Percentiles rank a stretch among this genome's conserved stretches.
These are phyloP conservation scores for Fragum whitleyi DNA, from an alignment of 2,888 invertebrate genomes.

Conservation along the genomic window DNA sequence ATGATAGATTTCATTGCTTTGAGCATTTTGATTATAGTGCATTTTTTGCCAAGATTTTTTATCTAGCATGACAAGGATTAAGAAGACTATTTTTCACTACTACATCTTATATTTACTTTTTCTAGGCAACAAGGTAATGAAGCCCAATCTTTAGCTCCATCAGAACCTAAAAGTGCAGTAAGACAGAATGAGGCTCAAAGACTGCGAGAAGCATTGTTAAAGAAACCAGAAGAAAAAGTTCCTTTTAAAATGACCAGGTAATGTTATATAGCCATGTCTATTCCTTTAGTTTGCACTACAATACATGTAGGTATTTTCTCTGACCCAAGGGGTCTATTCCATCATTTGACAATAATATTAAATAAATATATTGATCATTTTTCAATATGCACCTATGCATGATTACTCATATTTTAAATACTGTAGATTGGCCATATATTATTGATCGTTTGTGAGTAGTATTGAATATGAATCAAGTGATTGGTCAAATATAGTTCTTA, in stretches of 20 bases:
- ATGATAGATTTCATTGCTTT: too few relatives aligned
- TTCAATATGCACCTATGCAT: too few relatives aligned
- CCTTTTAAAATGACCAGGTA: constrained; percentile 75
- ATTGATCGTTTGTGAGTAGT: too few relatives aligned
- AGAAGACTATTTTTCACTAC: neutral
- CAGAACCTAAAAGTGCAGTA: constrained; percentile 26
- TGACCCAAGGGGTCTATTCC: neutral
- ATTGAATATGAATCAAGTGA: too few relatives aligned
- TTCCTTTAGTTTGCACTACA: neutral
- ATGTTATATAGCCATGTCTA: constrained; percentile 3
- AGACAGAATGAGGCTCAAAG: constrained; percentile 60
- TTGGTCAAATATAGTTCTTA: too few relatives aligned
- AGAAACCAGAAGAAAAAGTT: constrained; percentile 69
- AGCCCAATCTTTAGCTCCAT: neutral
- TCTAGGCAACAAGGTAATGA: constrained; percentile 30
- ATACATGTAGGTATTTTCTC: neutral
- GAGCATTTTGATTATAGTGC: too few relatives aligned
- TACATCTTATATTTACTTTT: neutral
- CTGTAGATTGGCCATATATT: too few relatives aligned
- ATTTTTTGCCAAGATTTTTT: too few relatives aligned
- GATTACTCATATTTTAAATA: too few relatives aligned
- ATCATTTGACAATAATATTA: neutral
- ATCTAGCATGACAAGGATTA: too few relatives aligned
- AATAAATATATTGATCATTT: too few relatives aligned
- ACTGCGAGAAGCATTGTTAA: constrained; percentile 55